These are phyloP conservation scores for Phocoena phocoena DNA, from an alignment of 2,113 vertebrate species.

Conservation along the genomic window DNA sequence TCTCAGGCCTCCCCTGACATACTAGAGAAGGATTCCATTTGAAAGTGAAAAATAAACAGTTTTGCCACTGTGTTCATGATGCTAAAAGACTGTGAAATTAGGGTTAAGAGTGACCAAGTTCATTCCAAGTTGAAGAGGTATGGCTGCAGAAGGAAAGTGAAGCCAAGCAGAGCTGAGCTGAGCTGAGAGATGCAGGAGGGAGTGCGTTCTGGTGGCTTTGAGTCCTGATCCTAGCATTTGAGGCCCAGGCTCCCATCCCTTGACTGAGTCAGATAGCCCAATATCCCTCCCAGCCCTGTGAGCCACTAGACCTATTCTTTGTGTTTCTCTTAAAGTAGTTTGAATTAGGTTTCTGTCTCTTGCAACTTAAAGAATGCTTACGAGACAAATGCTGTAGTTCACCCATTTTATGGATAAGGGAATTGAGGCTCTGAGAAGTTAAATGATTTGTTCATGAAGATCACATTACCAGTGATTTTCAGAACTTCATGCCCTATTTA, in stretches of 20 bases:
- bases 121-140: neutral
- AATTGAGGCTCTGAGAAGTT: neutral
- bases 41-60: neutral
- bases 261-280: neutral
- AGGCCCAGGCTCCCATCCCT: neutral
- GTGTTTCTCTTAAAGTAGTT: conserved; percentile 22
- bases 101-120: neutral
- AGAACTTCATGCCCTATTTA: neutral
- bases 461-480: neutral
- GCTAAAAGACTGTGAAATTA: neutral
- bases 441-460: neutral
- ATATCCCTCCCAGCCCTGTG: neutral
- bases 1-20: neutral
- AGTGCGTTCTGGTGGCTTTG: neutral
- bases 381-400: neutral
- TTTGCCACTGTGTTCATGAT: neutral
- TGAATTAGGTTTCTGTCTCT: neutral
- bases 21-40: neutral
- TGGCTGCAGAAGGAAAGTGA: neutral
- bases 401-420: neutral
- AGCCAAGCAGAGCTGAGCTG: neutral
- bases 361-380: neutral
- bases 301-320: neutral
- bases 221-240: neutral
- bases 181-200: neutral